Conservation (phyloP, 2,113 vertebrate genomes). For the Hydrochoerus hydrochaeris region DNA sequence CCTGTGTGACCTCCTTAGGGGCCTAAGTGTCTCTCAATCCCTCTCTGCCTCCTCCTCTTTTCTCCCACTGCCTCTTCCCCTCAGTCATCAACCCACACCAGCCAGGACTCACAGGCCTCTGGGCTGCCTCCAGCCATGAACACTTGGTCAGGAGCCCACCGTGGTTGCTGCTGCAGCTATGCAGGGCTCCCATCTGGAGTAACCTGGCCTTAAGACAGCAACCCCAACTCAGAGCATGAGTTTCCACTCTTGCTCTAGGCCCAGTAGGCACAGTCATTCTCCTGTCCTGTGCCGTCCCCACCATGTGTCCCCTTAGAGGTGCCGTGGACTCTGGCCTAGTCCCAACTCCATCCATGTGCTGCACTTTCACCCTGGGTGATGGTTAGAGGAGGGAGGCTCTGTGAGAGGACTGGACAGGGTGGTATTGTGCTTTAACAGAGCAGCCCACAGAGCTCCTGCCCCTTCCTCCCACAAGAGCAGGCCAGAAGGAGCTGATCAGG, state of each 20-base stretch:
- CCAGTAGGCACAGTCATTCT: no score
- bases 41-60: neutral
- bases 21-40: neutral
- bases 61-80: no score
- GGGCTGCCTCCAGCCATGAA: neutral
- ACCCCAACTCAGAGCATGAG: neutral
- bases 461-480: neutral
- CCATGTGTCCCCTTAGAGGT: neutral
- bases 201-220: no score
- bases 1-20: no score
- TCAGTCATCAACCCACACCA: neutral
- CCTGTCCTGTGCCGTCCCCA: fast-evolving
- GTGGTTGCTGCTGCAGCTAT: no score
- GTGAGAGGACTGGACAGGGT: neutral
- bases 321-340: neutral
- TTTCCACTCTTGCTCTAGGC: neutral
- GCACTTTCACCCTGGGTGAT: no score
- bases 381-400: neutral
- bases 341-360: neutral
- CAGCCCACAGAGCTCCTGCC: neutral
- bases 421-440: neutral
- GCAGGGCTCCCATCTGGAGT: neutral
- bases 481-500: fast-evolving
- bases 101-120: no score
- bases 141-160: neutral